Evolutionary conservation across 2,797 vertebrate genomes (phyloP).

Genomic region (Acanthurus tractus): DNA sequence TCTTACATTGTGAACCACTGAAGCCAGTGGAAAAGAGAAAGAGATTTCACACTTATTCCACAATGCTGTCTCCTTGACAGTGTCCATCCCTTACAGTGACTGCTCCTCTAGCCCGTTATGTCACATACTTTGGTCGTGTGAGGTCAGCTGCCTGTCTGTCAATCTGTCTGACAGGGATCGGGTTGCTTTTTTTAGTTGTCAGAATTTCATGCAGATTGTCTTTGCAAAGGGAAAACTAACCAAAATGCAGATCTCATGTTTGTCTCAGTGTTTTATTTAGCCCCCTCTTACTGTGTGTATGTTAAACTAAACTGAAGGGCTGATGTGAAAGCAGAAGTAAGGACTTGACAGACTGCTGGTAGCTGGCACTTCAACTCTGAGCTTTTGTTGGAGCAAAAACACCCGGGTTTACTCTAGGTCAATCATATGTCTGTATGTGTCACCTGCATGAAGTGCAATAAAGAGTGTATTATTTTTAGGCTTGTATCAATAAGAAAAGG

Average conservation of each 20-base stretch:
- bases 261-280: conserved; percentile 9
- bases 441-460: conserved; percentile 39
- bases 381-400: conserved; percentile 41
- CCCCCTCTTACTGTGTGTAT: neutral
- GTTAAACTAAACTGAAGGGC: conserved; percentile 23
- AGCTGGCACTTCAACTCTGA: conserved; percentile 49
- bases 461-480: conserved; percentile 59
- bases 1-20: conserved; percentile 8
- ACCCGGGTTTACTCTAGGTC: conserved; percentile 39
- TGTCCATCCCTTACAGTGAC: conserved; percentile 29
- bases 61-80: conserved; percentile 58
- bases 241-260: conserved; percentile 31
- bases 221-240: neutral
- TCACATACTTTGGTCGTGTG: conserved; percentile 50
- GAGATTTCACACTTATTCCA: conserved; percentile 39
- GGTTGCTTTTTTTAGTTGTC: conserved; percentile 52
- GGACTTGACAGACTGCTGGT: neutral
- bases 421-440: conserved; percentile 20
- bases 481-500: conserved; percentile 40
- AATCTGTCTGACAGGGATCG: conserved; percentile 62
- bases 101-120: conserved; percentile 11
- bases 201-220: conserved; percentile 46
- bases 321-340: conserved; percentile 25
- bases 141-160: conserved; percentile 71
- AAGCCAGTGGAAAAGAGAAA: neutral